These are phyloP conservation scores for Speoplatyrhinus poulsoni DNA, from an alignment of 2,113 vertebrate genomes.

Conservation along the genomic window DNA sequence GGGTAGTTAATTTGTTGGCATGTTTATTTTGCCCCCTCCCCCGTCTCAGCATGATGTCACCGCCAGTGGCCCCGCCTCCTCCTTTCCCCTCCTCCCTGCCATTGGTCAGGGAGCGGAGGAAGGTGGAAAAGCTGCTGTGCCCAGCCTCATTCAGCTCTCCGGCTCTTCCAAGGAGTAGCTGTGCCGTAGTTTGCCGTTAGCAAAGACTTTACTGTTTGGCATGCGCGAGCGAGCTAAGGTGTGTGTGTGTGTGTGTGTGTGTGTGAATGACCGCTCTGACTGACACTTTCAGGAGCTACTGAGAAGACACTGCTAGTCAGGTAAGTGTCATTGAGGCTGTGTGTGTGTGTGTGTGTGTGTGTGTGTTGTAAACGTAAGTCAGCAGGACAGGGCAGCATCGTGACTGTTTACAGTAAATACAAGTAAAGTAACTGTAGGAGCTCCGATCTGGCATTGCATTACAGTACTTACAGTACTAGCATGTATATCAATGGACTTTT, in stretches of 20 bases:
- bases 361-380: constrained; percentile 25
- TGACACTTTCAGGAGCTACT: constrained; percentile 22
- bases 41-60: constrained; percentile 66
- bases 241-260: constrained; percentile 1
- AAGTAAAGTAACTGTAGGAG: too few relatives aligned
- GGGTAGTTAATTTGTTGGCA: constrained; percentile 27
- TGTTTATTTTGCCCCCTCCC: constrained; percentile 40
- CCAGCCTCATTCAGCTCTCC: constrained; percentile 20
- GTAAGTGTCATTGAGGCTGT: constrained; percentile 41
- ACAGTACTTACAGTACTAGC: neutral
- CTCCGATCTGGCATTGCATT: too few relatives aligned
- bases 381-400: neutral
- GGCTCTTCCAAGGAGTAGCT: neutral
- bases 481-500: constrained; percentile 33
- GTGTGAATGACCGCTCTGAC: neutral
- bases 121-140: constrained; percentile 51
- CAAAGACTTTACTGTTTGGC: too few relatives aligned
- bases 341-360: constrained; percentile 1
- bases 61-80: constrained; percentile 55
- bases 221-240: neutral
- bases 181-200: too few relatives aligned
- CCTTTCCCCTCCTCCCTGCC: constrained; percentile 45
- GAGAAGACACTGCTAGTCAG: constrained; percentile 41
- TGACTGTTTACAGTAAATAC: neutral
- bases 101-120: constrained; percentile 45